Conservation (phyloP, 2,113 vertebrate genomes). For the Gymnarchus niloticus region DNA sequence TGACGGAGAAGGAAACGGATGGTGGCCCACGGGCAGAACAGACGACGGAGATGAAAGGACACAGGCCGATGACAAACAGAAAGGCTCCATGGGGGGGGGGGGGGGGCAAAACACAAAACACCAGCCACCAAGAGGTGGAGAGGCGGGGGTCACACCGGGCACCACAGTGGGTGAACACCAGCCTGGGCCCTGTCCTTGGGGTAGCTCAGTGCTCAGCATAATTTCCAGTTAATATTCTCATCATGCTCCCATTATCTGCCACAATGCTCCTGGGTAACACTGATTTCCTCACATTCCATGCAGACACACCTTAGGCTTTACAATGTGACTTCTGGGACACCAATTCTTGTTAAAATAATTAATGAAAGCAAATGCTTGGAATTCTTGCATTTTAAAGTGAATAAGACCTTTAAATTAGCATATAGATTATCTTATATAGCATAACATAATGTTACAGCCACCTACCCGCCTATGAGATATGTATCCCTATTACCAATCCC, state of each 20-base stretch:
- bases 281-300: not conserved
- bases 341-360: not conserved
- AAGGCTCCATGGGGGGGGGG: not conserved
- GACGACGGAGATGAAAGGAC: no score
- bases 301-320: not conserved
- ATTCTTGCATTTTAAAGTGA: not conserved
- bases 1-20: not conserved
- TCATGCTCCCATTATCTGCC: not conserved
- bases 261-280: not conserved
- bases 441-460: not conserved
- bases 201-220: not conserved
- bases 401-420: not conserved
- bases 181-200: not conserved
- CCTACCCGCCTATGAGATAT: not conserved
- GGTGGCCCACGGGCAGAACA: no score
- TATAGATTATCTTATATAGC: not conserved
- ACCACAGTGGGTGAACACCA: not conserved
- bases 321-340: not conserved
- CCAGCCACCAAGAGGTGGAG: no score
- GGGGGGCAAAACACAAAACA: no score
- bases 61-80: not conserved
- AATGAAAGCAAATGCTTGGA: not conserved
- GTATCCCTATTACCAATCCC: not conserved
- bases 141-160: not conserved
- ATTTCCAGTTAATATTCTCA: not conserved